phyloP scores from a whole-genome alignment of 2,888 invertebrate species.

The Agrochola lychnidis region DNA sequence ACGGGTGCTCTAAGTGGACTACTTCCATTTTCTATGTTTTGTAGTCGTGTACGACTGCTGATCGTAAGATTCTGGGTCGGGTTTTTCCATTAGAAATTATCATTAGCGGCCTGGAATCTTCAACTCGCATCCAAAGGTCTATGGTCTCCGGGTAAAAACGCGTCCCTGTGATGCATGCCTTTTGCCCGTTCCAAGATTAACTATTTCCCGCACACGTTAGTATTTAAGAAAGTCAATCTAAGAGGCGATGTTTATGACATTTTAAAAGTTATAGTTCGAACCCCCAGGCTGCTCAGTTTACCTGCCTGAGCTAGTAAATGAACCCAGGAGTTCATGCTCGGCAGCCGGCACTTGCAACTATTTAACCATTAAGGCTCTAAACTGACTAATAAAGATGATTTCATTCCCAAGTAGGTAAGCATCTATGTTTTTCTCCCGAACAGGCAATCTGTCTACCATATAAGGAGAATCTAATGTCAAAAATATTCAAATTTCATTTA shows the following conservation, averaged over 20 bases:
- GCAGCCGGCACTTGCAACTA: not conserved
- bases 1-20: too few relatives aligned
- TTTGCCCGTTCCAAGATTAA: too few relatives aligned
- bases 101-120: not conserved
- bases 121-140: not conserved
- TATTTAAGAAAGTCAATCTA: not conserved
- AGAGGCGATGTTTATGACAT: not conserved
- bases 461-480: conserved; percentile 17
- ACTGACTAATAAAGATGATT: conserved; percentile 19
- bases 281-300: not conserved
- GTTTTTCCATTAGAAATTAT: not conserved
- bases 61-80: not conserved
- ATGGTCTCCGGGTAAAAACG: not conserved
- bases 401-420: not conserved
- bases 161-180: not conserved
- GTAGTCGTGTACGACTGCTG: not conserved
- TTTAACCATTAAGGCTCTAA: too few relatives aligned
- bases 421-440: conserved; percentile 2
- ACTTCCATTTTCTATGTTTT: not conserved
- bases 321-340: not conserved
- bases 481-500: conserved; percentile 42
- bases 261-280: not conserved
- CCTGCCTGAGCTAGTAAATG: not conserved
- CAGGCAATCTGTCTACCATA: conserved; percentile 14
- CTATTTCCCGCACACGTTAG: not conserved